A percentile compares a stretch with the other conserved stretches of the same genome.
These are phyloP conservation scores for Pangasianodon gigas DNA, from an alignment of 2,113 vertebrate species.

Conservation along the genomic window DNA sequence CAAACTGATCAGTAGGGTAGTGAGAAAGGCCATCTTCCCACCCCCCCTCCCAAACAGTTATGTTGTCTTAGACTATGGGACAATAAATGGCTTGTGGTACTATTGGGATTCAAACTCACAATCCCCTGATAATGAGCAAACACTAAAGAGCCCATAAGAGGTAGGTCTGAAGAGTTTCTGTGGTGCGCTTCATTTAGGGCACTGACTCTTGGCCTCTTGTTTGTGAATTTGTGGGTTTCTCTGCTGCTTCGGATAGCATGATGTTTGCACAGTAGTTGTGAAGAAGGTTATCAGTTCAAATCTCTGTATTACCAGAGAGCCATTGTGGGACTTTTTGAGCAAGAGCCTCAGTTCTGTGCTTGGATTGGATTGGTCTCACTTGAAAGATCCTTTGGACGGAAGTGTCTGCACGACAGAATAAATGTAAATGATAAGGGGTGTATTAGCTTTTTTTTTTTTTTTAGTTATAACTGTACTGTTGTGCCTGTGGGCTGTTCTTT, in stretches of 20 bases:
- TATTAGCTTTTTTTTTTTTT: slow-evolving; percentile 7
- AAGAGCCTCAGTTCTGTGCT: neutral
- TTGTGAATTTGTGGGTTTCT: slow-evolving; percentile 1
- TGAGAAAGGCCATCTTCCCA: neutral
- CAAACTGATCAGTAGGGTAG: neutral
- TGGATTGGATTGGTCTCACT: neutral
- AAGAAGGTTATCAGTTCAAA: neutral
- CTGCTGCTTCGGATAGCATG: neutral
- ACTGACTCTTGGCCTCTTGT: neutral
- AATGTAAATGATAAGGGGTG: neutral
- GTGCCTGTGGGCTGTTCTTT: slow-evolving; percentile 39
- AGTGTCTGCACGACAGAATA: neutral
- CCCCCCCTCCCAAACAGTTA: neutral
- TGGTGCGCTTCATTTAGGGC: neutral
- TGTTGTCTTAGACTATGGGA: neutral
- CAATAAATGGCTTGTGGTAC: neutral
- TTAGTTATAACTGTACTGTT: slow-evolving; percentile 30
- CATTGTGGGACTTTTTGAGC: neutral
- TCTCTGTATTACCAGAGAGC: neutral
- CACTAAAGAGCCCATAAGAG: neutral
- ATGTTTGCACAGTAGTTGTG: neutral
- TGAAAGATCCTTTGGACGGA: neutral
- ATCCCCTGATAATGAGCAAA: neutral
- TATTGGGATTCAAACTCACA: neutral
- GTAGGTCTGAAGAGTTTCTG: neutral